Evolutionary conservation across 2,797 vertebrate genomes (phyloP), one percentile per base, ranked within the genome.

Genomic region (Tachyglossus aculeatus): DNA sequence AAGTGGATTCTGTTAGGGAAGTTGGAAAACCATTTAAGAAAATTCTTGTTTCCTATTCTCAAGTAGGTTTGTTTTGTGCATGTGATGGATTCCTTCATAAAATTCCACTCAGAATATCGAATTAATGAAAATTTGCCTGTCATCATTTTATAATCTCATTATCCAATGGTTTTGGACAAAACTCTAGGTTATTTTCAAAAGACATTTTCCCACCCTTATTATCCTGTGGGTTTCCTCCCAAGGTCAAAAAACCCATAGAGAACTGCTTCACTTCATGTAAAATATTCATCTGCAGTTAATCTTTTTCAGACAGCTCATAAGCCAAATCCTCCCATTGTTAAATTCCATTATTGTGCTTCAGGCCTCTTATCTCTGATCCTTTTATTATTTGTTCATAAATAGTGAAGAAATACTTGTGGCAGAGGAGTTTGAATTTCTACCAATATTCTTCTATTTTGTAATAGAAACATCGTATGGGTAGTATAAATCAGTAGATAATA

Each of bases 201-300:
- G n/a, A 13, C 57, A 39, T 74, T 80, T 64, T 82, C 68, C 25
- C 37, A 60, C 11, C 10, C 38, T 31, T n/a, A 40, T 19, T 70
- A 62, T 70, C 41, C 34, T 62, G 75, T 16, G 15, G 29, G 78
- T 36, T 71, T 52, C 48, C 38, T 73, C 63, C 32, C 52, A 63
- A 71, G 67, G 36, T 71, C 33, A 10, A 19, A 65, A 67, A 21
- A 78, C n/a, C n/a, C n/a, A 73, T 19, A 62, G 54, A 56, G 66
- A 50, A 48, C 5, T 12, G 18, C 73, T 65, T 37, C 36, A 75
- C 76, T 52, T 59, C 31, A 59, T 33, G 75, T 39, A 52, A 67
- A 78, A 74, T 73, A 56, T 74, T 74, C 59, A 71, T 31, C 43
- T 78, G 13, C 43, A 62, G 75, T 38, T 76, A 68, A 59, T 78